Percentiles rank a stretch among this genome's conserved stretches.
Evolutionary conservation across 2,888 invertebrate genomes (phyloP).

Genomic region (Macaria notata): DNA sequence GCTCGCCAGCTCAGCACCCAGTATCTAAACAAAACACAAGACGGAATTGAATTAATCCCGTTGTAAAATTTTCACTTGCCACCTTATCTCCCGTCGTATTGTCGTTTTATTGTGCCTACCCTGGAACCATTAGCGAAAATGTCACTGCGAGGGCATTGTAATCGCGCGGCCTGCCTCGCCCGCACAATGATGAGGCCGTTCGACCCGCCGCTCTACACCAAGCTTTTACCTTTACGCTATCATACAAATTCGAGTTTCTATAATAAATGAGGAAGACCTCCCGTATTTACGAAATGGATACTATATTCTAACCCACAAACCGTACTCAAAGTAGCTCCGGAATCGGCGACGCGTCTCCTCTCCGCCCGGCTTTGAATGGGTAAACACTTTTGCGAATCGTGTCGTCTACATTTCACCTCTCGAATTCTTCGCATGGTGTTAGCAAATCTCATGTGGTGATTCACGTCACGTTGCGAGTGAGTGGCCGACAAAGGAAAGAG

Average conservation of each 20-base stretch:
- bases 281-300: conserved; percentile 52
- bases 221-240: conserved; percentile 71
- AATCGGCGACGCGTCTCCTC: conserved; percentile 41
- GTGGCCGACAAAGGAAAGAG: conserved; percentile 81
- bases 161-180: conserved; percentile 68
- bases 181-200: conserved; percentile 75
- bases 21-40: conserved; percentile 37
- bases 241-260: conserved; percentile 76
- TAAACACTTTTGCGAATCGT: conserved; percentile 62
- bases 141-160: conserved; percentile 79
- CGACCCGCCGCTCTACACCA: conserved; percentile 67
- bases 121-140: conserved; percentile 82
- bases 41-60: conserved; percentile 75
- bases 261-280: conserved; percentile 66
- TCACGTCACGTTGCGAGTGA: conserved; percentile 76
- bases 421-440: conserved; percentile 63
- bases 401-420: conserved; percentile 59
- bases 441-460: conserved; percentile 68
- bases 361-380: conserved; percentile 51
- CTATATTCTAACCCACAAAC: conserved; percentile 42
- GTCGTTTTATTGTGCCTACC: conserved; percentile 81
- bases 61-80: conserved; percentile 79
- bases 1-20: conserved; percentile 29
- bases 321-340: conserved; percentile 43
- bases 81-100: conserved; percentile 80